These are phyloP conservation scores for Actinostola sp. DNA, from an alignment of 92 coral and sea anemone genomes.

Conservation along the genomic window DNA sequence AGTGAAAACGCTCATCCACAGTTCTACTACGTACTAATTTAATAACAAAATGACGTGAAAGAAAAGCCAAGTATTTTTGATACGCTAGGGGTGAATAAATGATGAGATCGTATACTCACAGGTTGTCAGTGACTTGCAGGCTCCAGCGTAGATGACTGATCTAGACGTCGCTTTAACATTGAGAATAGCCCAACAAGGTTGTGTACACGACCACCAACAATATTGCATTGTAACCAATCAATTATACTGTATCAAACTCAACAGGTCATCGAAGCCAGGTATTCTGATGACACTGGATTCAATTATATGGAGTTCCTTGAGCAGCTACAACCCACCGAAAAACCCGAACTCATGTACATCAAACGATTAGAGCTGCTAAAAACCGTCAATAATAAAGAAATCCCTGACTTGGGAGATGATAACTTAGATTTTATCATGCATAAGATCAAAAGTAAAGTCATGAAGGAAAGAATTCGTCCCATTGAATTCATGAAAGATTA, in stretches of 20 bases:
- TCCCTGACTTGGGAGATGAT: constrained; percentile 89
- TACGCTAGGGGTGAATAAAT: no score
- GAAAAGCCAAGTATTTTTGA: no score
- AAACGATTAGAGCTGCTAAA: constrained; percentile 83
- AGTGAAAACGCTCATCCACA: no score
- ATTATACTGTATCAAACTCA: neutral
- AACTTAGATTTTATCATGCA: constrained; percentile 77
- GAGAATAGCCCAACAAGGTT: no score
- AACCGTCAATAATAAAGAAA: constrained; percentile 80
- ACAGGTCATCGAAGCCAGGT: constrained; percentile 80
- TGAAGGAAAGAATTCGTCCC: constrained; percentile 93
- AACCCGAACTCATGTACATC: constrained; percentile 75
- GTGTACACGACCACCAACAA: neutral
- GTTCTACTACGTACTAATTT: no score
- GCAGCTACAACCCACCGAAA: constrained; percentile 81
- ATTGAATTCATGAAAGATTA: constrained; percentile 91
- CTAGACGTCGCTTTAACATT: no score
- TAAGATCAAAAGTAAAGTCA: constrained; percentile 85
- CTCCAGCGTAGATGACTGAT: no score
- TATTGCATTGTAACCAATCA: neutral
- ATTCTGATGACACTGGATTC: constrained; percentile 91
- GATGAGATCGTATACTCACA: no score
- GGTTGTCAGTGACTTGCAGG: no score
- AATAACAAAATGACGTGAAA: no score
- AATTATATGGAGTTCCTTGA: constrained; percentile 86